Percentiles rank a stretch among this genome's conserved stretches.
phyloP scores from a whole-genome alignment of 2,113 vertebrate species.

The Pterocles gutturalis region DNA sequence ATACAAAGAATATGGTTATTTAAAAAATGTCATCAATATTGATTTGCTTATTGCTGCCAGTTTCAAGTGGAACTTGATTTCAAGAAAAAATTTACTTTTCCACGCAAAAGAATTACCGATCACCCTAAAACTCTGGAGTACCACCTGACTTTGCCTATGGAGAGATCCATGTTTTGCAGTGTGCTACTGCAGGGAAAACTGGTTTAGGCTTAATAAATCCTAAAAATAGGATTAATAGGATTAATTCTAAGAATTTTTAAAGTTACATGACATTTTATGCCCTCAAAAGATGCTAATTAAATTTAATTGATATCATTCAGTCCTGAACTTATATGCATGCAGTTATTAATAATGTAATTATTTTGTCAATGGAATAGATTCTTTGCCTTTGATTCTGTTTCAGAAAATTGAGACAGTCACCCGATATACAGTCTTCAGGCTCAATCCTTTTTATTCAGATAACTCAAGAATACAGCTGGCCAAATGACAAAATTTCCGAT shows the following conservation, averaged over 20 bases:
- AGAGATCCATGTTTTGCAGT: not conserved
- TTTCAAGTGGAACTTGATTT: not conserved
- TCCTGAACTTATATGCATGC: not conserved
- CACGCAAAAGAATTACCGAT: not conserved
- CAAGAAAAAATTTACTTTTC: not conserved
- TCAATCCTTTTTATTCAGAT: not conserved
- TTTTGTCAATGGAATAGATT: not conserved
- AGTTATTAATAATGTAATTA: conserved; percentile 43
- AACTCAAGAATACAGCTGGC: not conserved
- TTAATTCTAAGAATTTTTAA: conserved; percentile 16
- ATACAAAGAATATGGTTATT: not conserved
- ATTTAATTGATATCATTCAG: conserved; percentile 37
- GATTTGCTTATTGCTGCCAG: not conserved
- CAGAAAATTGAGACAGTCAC: not conserved
- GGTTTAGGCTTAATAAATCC: conserved; percentile 28
- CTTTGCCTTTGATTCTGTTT: not conserved
- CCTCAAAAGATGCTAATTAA: conserved; percentile 47
- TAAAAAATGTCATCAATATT: not conserved
- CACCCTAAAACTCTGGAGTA: not conserved
- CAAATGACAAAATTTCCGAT: not conserved
- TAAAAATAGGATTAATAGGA: conserved; percentile 51
- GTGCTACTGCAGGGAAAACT: not conserved
- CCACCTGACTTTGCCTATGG: not conserved
- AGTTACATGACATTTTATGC: not conserved
- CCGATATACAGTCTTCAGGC: not conserved